These are phyloP conservation scores for Leptinotarsa rubiginosa DNA, from an alignment of 2,888 invertebrate genomes.

Conservation along the genomic window DNA sequence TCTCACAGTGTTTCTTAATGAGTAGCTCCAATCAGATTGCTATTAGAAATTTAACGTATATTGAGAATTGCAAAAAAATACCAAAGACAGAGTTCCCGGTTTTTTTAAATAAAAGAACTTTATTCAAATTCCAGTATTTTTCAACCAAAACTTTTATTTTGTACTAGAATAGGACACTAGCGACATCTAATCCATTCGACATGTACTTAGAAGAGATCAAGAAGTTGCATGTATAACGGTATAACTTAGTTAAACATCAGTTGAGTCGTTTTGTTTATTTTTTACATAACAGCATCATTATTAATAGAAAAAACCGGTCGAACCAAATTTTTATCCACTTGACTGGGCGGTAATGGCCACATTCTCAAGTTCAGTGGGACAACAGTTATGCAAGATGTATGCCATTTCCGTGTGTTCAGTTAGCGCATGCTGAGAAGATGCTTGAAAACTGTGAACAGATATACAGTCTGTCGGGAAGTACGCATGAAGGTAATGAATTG, in stretches of 20 bases:
- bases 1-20: too few species aligned
- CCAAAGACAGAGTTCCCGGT: too few species aligned
- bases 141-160: too few species aligned
- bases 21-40: too few species aligned
- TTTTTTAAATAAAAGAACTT: too few species aligned
- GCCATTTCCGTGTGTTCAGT: conserved; percentile 34
- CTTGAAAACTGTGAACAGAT: background rate
- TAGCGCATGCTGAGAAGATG: conserved; percentile 11
- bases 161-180: too few species aligned
- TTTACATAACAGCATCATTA: background rate
- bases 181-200: too few species aligned
- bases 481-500: background rate
- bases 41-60: too few species aligned
- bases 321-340: conserved; percentile 18
- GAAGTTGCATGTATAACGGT: too few species aligned
- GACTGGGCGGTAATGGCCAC: conserved; percentile 44
- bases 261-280: background rate
- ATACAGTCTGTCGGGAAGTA: background rate
- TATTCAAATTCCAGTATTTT: too few species aligned
- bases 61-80: too few species aligned
- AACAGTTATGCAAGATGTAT: conserved; percentile 46
- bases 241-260: background rate
- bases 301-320: conserved; percentile 15
- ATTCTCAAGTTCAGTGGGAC: conserved; percentile 50
- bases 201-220: too few species aligned